Evolutionary conservation across 2,113 vertebrate species (phyloP).

Genomic region (Chaetorhynchus papuensis): DNA sequence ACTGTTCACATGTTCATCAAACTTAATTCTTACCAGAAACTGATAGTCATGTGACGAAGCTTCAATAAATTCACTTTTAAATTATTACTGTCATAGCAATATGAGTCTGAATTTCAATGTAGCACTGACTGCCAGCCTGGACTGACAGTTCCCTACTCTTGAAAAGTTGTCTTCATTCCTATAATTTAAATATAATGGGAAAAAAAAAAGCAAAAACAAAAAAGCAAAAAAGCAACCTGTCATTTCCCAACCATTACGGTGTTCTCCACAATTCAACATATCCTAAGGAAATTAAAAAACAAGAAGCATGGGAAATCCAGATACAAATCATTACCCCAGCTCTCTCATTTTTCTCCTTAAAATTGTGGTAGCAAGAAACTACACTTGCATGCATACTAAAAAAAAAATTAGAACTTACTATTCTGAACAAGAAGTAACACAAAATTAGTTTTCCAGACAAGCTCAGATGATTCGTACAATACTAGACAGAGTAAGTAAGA

Average conservation of each 20-base stretch:
- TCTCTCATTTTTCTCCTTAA: not conserved
- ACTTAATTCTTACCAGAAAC: not conserved
- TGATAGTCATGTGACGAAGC: not conserved
- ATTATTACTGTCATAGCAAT: not conserved
- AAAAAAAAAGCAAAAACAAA: too few relatives aligned
- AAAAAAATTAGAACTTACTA: not conserved
- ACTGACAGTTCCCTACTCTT: not conserved
- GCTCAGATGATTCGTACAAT: not conserved
- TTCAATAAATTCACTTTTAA: not conserved
- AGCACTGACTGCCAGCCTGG: not conserved
- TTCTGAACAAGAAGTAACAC: not conserved
- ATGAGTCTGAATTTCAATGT: not conserved
- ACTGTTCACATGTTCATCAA: rapidly evolving
- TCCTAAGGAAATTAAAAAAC: not conserved
- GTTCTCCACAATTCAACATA: not conserved
- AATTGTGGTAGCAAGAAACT: not conserved
- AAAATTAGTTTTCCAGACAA: not conserved
- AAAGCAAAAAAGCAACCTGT: not conserved
- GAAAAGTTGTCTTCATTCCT: not conserved
- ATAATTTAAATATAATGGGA: not conserved
- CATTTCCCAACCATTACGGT: not conserved
- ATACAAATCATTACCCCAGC: not conserved
- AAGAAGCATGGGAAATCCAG: not conserved
- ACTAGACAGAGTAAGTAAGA: not conserved
- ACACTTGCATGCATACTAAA: not conserved